phyloP scores from a whole-genome alignment of 2,797 vertebrate genomes.

The Poeciliopsis presidionis region DNA sequence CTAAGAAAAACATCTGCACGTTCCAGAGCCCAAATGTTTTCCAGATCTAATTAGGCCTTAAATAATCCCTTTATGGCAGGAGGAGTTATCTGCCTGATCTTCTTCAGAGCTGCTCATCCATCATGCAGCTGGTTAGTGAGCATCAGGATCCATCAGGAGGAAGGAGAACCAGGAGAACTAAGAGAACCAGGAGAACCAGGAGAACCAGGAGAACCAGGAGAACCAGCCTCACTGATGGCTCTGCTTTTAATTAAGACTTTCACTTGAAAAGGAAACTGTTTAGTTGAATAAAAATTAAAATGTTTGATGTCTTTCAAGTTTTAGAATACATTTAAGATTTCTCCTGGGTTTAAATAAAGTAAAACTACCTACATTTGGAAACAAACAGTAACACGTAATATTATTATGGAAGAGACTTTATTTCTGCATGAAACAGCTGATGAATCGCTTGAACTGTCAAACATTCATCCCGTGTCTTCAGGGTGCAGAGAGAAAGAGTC shows the following conservation, averaged over 20 bases:
- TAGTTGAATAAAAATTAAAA: not conserved
- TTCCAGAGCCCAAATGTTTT: conserved; percentile 40
- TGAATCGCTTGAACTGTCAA: not conserved
- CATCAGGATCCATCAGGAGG: conserved; percentile 7
- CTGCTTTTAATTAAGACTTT: not conserved
- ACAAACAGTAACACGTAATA: not conserved
- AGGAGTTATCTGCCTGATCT: conserved; percentile 10
- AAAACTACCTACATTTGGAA: not conserved
- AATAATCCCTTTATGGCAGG: conserved; percentile 42
- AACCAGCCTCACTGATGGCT: not conserved
- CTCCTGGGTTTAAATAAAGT: not conserved
- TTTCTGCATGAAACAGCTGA: not conserved
- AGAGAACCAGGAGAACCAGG: too few relatives aligned
- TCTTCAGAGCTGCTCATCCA: conserved; percentile 35
- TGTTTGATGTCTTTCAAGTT: not conserved
- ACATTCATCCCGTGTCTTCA: not conserved
- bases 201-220: too few relatives aligned
- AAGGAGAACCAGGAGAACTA: not conserved
- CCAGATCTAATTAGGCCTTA: conserved; percentile 52
- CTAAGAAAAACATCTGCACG: conserved; percentile 29
- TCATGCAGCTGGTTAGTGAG: conserved; percentile 22
- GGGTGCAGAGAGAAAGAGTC: not conserved
- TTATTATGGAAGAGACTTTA: not conserved
- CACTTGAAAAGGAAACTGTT: not conserved
- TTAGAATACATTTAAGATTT: not conserved